Evolutionary conservation across 1,140 invertebrate species (phyloP), one percentile per base, ranked within the genome.

Genomic region (Zaprionus tsacasi): DNA sequence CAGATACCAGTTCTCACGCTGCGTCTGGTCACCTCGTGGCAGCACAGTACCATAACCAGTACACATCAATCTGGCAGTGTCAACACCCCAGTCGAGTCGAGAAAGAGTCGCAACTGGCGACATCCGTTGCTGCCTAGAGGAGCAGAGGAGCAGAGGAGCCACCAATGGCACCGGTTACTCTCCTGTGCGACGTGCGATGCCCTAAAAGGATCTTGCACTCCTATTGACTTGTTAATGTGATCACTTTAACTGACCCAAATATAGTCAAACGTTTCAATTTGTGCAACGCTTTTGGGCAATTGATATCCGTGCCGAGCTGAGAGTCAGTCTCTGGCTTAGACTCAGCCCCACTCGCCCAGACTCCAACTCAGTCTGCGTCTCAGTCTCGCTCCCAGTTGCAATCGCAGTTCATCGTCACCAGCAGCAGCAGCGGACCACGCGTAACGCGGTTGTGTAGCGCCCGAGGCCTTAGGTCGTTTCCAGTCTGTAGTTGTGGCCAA

Each of bases 201-300:
- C 85, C 85, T 89, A 89, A 89, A 89, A 89, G 85, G 85, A 89
- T 70, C 54, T 76, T 89, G 85, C 78, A 89, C 85, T 89, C 81
- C 85, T 89, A 89, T 89, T 89, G 85, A 89, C 85, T 89, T 89
- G 85, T 89, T 89, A 89, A 89, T 89, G 85, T 85, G 85, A 89
- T 89, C 85, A 89, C 85, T 89, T 89, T 89, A 89, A 81, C 85
- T 89, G 85, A 89, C 85, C 85, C 85, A 89, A 89, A 89, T 89
- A 89, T 89, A 89, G 85, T 89, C 85, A 89, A 89, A 89, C 85
- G 85, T 89, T 89, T 89, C 85, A 89, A 89, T 89, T 89, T 89
- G 85, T 89, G 85, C 78, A 79, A 79, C 85, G 86, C 79, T 89
- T 89, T 89, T 89, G 85, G 85, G 85, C 85, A 89, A 89, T 89